Evolutionary conservation across 2,888 invertebrate genomes (phyloP), one percentile per base, ranked within the genome.

Genomic region (Leptopilina syphax): DNA sequence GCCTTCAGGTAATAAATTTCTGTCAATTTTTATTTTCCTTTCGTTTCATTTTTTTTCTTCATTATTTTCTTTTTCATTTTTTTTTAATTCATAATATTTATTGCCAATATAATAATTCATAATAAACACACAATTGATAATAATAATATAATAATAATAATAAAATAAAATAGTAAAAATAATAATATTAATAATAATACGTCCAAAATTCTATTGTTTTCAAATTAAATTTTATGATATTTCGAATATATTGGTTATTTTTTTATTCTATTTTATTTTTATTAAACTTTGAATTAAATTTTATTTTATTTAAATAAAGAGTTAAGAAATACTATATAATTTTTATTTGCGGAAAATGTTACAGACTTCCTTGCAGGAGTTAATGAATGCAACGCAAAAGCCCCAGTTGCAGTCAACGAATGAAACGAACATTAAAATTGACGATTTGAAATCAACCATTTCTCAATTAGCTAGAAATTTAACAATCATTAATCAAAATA

Each of bases 401-500:
- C 87, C 90, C 9, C 88, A 88, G 65, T 80, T 87, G 12, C 80
- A 81, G 65, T 82, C 79, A 80, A 87, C 89, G 7, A 90, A 90
- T 80, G 92, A 92, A 82, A 90, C 89, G 65, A 90, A 87, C 83
- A 86, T 89, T 77, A 90, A 92, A 84, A 92, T 89, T 79, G 90
- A 92, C 76, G 90, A 91, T 80, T 84, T 93, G 77, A 89, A 89
- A 79, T 84, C 90, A 12, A 85, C 87, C 34, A 88, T 93, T 77
- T 85, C 88, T 68, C 89, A 91, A 70, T 86, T 93, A 78, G 84
- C 87, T 65, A 87, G 86, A 65, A 93, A 93, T 86, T 84, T 93
- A 77, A 89, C 91, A 27, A 87, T 84, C 34, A 88, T 93, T 41
- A 93, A 93, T 84, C 89, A 91, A 80, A 93, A 92, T 2, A 85